These are phyloP conservation scores for Sarotherodon lohbergeri DNA, from an alignment of 2,113 vertebrate genomes.

Conservation along the genomic window DNA sequence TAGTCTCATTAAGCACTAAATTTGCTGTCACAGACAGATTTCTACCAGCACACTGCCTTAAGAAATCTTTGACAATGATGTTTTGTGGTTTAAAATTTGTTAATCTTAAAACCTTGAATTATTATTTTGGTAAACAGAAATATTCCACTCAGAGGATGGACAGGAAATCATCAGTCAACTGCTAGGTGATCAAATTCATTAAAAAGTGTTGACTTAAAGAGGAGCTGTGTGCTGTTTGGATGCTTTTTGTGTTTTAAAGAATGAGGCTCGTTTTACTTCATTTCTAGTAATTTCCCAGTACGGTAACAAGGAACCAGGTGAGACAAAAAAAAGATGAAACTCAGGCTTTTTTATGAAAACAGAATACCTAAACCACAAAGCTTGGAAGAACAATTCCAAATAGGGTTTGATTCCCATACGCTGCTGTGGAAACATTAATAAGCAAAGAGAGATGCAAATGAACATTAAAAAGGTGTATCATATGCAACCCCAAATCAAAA, in stretches of 20 bases:
- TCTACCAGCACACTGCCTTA: neutral
- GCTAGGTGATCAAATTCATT: neutral
- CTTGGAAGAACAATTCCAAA: neutral
- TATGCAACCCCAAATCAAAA: neutral
- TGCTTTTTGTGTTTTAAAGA: neutral
- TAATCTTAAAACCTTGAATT: neutral
- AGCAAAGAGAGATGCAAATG: neutral
- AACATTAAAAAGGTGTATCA: neutral
- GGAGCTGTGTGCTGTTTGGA: neutral
- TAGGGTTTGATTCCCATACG: neutral
- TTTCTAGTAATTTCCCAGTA: neutral
- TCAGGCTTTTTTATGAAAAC: neutral
- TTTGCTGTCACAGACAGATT: slow-evolving; percentile 3
- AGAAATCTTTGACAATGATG: neutral
- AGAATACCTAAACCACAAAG: neutral
- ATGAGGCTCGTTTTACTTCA: neutral
- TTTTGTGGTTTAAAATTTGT: neutral
- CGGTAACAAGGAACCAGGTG: neutral
- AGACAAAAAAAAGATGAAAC: neutral
- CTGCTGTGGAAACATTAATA: neutral
- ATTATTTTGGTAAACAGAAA: neutral
- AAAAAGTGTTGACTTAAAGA: neutral
- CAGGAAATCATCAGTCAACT: neutral
- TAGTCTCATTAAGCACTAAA: slow-evolving; percentile 23
- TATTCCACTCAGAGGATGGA: neutral